These are phyloP conservation scores for Sebastes minor DNA, from an alignment of 2,797 vertebrate genomes.

Conservation along the genomic window DNA sequence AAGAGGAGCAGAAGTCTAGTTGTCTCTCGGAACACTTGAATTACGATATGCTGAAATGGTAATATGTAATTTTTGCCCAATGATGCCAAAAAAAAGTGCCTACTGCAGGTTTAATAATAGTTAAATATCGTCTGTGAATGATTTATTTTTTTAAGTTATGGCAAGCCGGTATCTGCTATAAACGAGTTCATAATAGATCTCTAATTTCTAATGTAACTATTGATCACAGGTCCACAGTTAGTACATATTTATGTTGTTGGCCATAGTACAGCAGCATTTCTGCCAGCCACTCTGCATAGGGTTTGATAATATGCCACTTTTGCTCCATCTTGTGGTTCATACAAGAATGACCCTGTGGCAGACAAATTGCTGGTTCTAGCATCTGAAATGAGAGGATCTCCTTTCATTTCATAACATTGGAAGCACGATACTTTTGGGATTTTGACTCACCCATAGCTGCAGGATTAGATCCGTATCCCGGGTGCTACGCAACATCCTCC, in stretches of 20 bases:
- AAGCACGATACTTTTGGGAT: accelerated
- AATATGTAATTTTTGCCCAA: too few relatives aligned
- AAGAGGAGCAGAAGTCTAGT: too few relatives aligned
- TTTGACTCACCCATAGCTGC: background rate
- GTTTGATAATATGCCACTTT: background rate
- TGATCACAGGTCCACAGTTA: background rate
- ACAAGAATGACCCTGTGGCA: background rate
- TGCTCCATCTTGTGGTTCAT: background rate
- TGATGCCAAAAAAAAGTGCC: too few relatives aligned
- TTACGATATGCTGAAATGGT: too few relatives aligned
- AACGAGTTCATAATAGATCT: background rate
- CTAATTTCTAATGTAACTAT: background rate
- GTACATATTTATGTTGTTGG: background rate
- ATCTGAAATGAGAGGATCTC: background rate
- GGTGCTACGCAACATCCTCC: background rate
- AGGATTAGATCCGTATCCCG: background rate
- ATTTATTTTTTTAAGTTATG: background rate
- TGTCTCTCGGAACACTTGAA: too few relatives aligned
- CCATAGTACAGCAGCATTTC: background rate
- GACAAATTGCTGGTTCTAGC: background rate
- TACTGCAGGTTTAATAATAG: background rate
- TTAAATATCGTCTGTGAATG: background rate
- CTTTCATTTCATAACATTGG: background rate
- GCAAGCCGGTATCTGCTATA: background rate
- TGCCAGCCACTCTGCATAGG: background rate